phyloP scores from a whole-genome alignment of 2,113 vertebrate genomes.

The Elgaria multicarinata region DNA sequence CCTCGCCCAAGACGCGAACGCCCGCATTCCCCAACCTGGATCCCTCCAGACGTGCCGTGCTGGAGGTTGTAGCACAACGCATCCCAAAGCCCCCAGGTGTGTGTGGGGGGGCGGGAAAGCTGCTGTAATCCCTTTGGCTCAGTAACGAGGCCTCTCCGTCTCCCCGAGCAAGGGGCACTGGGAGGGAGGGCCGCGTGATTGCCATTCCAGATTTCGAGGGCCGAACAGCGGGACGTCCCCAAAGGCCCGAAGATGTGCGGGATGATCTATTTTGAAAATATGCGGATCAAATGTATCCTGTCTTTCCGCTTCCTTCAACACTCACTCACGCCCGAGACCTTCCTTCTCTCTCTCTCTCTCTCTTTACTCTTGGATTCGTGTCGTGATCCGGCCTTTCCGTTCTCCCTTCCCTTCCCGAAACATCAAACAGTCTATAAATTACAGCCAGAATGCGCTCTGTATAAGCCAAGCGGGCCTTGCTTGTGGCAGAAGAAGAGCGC shows the following conservation, averaged over 20 bases:
- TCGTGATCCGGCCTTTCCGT: constrained; percentile 65
- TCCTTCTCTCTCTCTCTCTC: constrained; percentile 49
- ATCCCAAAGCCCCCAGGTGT: too few relatives aligned
- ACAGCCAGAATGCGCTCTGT: constrained; percentile 77
- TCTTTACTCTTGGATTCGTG: constrained; percentile 70
- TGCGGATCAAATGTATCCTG: constrained; percentile 64
- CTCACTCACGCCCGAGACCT: constrained; percentile 77
- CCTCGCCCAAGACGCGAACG: too few relatives aligned
- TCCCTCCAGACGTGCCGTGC: not conserved
- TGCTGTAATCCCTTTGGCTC: too few relatives aligned
- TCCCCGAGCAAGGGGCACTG: not conserved
- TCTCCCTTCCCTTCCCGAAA: constrained; percentile 77
- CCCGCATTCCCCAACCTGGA: not conserved
- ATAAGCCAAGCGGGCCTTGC: constrained; percentile 78
- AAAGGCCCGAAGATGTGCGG: constrained; percentile 53
- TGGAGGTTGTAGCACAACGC: too few relatives aligned
- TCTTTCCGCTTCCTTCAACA: constrained; percentile 71
- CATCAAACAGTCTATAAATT: constrained; percentile 85
- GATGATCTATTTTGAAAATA: constrained; percentile 72
- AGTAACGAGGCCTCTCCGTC: too few relatives aligned
- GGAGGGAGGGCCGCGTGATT: not conserved
- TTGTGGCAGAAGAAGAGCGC: constrained; percentile 83
- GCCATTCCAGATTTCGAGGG: constrained; percentile 56
- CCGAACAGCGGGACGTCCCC: constrained; percentile 33
- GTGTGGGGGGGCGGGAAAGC: too few relatives aligned